Conservation (phyloP, 64 coral and sea anemone genomes). For the Montipora foliosa region DNA sequence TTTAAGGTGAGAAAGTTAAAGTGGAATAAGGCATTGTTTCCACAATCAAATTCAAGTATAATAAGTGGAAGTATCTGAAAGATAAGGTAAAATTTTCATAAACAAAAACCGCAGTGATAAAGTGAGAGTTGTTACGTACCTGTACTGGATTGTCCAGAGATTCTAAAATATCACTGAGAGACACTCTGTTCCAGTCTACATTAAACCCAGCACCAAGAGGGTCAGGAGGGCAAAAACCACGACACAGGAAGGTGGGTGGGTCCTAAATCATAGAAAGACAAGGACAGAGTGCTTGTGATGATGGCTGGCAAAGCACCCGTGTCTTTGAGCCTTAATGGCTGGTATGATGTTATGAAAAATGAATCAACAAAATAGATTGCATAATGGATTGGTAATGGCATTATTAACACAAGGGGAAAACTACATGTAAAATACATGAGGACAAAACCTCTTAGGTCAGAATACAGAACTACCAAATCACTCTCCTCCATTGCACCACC, state of each 20-base stretch:
- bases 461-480: too few relatives aligned
- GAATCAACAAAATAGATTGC: background rate
- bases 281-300: background rate
- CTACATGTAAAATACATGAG: too few relatives aligned
- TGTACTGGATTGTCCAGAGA: constrained; percentile 22
- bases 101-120: background rate
- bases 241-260: constrained; percentile 93
- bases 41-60: too few relatives aligned
- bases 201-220: constrained; percentile 99
- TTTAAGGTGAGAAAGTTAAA: too few relatives aligned
- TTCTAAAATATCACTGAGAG: constrained; percentile 76
- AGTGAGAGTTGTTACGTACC: background rate
- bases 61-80: too few relatives aligned
- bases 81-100: background rate
- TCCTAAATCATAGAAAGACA: constrained; percentile 52
- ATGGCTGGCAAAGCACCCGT: background rate
- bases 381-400: too few relatives aligned
- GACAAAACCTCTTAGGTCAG: too few relatives aligned
- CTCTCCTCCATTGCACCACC: too few relatives aligned
- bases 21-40: too few relatives aligned
- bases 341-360: background rate
- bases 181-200: constrained; percentile 86
- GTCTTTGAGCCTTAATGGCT: background rate
- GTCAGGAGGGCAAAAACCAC: constrained; percentile 97
- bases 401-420: too few relatives aligned